Conservation (phyloP, 2,888 invertebrate genomes). For the Nomada ruficornis region DNA sequence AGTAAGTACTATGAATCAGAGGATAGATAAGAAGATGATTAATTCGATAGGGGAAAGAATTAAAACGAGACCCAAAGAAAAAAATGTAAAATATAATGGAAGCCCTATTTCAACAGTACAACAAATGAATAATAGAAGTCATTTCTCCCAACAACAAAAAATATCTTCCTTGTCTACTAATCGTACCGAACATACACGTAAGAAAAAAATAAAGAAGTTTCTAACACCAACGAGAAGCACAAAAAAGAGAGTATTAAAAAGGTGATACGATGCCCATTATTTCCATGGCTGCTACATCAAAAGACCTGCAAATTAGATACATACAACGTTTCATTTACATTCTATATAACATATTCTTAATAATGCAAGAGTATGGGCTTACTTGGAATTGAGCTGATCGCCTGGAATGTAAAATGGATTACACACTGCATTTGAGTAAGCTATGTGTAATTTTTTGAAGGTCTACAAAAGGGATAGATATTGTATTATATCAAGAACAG, state of each 20-base stretch:
- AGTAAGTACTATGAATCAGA: too few species aligned
- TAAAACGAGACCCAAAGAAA: too few species aligned
- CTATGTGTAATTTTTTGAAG: conserved; percentile 95
- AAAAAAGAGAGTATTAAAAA: background rate
- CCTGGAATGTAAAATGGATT: conserved; percentile 99
- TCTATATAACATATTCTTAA: background rate
- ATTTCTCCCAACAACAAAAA: too few species aligned
- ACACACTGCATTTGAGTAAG: conserved; percentile 97
- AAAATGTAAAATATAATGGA: too few species aligned
- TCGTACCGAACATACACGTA: too few species aligned
- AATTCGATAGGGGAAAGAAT: too few species aligned
- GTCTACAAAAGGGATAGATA: conserved; percentile 85
- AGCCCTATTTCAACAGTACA: too few species aligned
- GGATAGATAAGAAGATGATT: too few species aligned
- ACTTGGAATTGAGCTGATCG: conserved; percentile 91
- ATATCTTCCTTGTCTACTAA: too few species aligned
- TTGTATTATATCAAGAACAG: background rate
- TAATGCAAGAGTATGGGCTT: conserved; percentile 53
- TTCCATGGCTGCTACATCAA: conserved; percentile 79
- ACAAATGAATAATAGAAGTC: too few species aligned
- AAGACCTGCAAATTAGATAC: conserved; percentile 73
- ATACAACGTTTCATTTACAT: background rate
- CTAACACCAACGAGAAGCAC: too few species aligned
- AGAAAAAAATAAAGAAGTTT: too few species aligned
- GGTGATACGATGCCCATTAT: conserved; percentile 78